Evolutionary conservation across 2,888 invertebrate species (phyloP).

Genomic region (Petrolisthes cinctipes): DNA sequence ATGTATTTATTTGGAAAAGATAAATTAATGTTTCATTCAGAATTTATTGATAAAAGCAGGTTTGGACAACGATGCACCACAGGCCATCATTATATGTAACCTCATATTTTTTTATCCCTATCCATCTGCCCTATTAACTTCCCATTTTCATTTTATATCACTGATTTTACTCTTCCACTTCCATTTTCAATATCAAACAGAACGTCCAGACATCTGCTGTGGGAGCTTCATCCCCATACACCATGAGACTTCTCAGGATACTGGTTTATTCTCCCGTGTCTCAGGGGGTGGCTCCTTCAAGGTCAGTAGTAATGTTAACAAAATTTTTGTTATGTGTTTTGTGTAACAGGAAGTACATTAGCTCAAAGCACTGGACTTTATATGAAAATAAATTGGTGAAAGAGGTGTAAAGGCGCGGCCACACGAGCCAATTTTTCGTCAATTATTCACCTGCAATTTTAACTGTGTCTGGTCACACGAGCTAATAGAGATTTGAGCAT

Average conservation of each 20-base stretch:
- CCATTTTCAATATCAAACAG: neutral
- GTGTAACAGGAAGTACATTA: too few species aligned
- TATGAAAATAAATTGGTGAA: too few species aligned
- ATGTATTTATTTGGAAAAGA: neutral
- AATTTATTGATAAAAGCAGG: too few species aligned
- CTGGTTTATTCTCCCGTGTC: conserved; percentile 31
- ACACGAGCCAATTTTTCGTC: too few species aligned
- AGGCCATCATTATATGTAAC: neutral
- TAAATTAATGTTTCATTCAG: neutral
- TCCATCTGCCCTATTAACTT: neutral
- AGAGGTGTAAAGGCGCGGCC: too few species aligned
- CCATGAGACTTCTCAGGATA: conserved; percentile 5
- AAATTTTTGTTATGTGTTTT: too few species aligned
- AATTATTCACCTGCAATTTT: too few species aligned
- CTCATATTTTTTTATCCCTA: neutral
- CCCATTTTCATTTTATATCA: neutral
- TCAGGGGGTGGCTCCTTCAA: conserved; percentile 32
- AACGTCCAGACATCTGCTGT: conserved; percentile 39
- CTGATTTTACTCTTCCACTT: too few species aligned
- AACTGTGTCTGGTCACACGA: too few species aligned
- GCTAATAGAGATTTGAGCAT: too few species aligned
- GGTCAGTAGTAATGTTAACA: neutral
- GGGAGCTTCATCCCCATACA: conserved; percentile 39
- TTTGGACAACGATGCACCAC: neutral
- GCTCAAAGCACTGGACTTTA: too few species aligned